Conservation (phyloP, 1,140 invertebrate genomes). For the Drosophila gunungcola region DNA sequence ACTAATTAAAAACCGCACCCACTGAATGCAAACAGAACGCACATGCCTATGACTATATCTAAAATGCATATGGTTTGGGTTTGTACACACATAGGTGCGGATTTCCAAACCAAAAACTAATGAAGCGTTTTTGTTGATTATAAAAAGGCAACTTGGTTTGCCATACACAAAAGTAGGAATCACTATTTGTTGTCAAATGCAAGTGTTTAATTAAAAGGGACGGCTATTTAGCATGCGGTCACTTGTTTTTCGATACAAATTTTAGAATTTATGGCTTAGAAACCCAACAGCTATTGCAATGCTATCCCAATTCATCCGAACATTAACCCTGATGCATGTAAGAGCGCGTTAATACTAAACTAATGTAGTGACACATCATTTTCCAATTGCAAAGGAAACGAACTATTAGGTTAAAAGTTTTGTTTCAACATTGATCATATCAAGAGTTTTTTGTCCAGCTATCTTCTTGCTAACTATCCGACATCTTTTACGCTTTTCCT, state of each 20-base stretch:
- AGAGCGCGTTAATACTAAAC: background rate
- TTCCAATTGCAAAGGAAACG: background rate
- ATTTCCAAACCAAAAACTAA: constrained; percentile 12
- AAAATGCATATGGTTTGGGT: background rate
- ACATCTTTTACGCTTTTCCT: constrained; percentile 3
- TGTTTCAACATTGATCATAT: background rate
- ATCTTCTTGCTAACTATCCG: background rate
- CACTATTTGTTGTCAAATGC: constrained; percentile 25
- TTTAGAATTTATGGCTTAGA: too few relatives aligned
- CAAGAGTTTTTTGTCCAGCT: background rate
- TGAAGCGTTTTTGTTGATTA: constrained; percentile 49
- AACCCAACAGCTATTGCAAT: too few relatives aligned
- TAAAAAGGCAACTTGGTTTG: constrained; percentile 22
- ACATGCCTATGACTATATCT: constrained; percentile 14
- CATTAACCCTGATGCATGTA: too few relatives aligned
- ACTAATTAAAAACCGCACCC: constrained; percentile 69
- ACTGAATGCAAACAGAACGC: constrained; percentile 16
- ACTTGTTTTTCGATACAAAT: background rate
- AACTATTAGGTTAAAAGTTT: background rate
- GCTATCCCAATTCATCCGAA: too few relatives aligned
- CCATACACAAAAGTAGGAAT: constrained; percentile 1
- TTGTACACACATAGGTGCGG: background rate
- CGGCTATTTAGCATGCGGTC: constrained; percentile 57
- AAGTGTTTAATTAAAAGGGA: constrained; percentile 51
- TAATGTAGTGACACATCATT: background rate